These are phyloP conservation scores for Protonibea diacanthus DNA, from an alignment of 2,797 vertebrate species.

Conservation along the genomic window DNA sequence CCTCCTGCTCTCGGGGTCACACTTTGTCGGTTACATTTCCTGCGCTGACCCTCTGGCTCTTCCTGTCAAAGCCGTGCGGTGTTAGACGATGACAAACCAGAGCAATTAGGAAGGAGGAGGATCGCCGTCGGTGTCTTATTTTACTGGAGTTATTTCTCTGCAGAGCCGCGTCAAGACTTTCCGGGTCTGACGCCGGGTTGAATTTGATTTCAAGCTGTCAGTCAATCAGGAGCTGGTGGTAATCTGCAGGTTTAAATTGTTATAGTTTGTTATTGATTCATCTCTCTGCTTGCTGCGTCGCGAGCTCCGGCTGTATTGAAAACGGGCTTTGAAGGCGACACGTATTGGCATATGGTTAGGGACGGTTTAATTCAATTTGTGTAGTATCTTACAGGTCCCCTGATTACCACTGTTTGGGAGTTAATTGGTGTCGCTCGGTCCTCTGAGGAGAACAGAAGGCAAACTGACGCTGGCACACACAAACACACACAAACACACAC, in stretches of 20 bases:
- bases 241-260: background rate
- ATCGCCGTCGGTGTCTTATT: background rate
- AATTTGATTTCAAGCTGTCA: background rate
- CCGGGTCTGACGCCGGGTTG: slow-evolving; percentile 7
- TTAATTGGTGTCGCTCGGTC: slow-evolving; percentile 63
- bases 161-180: background rate
- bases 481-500: slow-evolving; percentile 13
- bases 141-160: background rate
- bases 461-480: slow-evolving; percentile 40
- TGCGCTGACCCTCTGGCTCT: slow-evolving; percentile 35
- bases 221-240: slow-evolving; percentile 3
- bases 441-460: slow-evolving; percentile 64
- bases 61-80: slow-evolving; percentile 19
- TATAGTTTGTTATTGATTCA: no score
- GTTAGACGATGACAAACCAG: slow-evolving; percentile 11
- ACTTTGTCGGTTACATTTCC: slow-evolving; percentile 30
- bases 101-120: slow-evolving; percentile 41
- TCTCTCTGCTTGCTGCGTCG: no score
- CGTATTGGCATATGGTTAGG: slow-evolving; percentile 55
- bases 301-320: slow-evolving; percentile 3
- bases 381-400: slow-evolving; percentile 61
- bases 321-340: slow-evolving; percentile 48
- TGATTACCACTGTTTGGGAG: slow-evolving; percentile 62
- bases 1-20: slow-evolving; percentile 24
- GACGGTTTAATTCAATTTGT: slow-evolving; percentile 67